These are phyloP conservation scores for Setophaga petechia DNA, from an alignment of 2,113 vertebrate species.

Conservation along the genomic window DNA sequence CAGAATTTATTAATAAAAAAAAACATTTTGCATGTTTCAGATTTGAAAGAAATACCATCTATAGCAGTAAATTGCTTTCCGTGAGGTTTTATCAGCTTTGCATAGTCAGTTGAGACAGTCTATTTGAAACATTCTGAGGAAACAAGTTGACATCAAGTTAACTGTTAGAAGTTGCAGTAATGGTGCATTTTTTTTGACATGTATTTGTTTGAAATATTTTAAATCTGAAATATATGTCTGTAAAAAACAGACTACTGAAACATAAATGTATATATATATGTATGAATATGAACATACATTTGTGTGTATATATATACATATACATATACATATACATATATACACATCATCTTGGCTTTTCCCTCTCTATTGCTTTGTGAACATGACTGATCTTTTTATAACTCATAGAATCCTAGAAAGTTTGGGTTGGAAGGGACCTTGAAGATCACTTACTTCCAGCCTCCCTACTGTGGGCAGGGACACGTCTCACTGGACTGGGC, in stretches of 20 bases:
- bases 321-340: too few relatives aligned
- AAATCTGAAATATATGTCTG: not conserved
- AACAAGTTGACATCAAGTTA: not conserved
- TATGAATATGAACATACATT: not conserved
- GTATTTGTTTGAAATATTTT: not conserved
- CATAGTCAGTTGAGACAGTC: not conserved
- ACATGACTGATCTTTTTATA: not conserved
- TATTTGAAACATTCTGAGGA: not conserved
- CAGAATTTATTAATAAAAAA: not conserved
- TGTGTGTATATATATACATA: rapidly evolving
- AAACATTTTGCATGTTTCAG: not conserved
- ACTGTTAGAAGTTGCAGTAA: not conserved
- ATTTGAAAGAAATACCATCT: not conserved
- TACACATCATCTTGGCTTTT: not conserved
- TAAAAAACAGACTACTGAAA: not conserved
- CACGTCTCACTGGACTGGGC: rapidly evolving
- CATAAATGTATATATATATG: not conserved
- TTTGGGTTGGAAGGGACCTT: not conserved
- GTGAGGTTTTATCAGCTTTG: not conserved
- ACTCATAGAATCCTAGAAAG: not conserved
- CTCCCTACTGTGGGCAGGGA: not conserved
- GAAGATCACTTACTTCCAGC: not conserved
- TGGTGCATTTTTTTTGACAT: not conserved
- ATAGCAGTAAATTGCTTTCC: not conserved
- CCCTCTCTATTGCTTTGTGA: not conserved